Conservation (phyloP, 2,888 invertebrate species). For the Netelia inedita region DNA sequence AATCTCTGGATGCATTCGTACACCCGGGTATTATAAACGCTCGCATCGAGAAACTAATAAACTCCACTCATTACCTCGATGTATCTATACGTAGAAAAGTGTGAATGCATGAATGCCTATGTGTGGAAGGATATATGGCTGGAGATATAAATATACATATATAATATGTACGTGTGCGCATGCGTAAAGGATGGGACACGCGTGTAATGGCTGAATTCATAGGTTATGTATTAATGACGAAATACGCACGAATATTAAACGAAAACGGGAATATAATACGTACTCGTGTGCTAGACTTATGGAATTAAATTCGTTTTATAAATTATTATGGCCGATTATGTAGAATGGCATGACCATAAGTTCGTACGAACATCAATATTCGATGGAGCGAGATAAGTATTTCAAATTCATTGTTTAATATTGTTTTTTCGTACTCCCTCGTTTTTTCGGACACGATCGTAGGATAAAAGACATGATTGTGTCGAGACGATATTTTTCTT, state of each 20-base stretch:
- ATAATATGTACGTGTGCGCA: background rate
- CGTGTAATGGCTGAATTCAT: conserved; percentile 6
- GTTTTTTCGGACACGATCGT: too few species aligned
- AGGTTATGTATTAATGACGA: conserved; percentile 33
- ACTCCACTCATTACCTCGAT: conserved; percentile 58
- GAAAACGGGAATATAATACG: background rate
- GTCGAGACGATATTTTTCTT: too few species aligned
- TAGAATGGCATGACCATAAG: background rate
- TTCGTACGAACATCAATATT: background rate
- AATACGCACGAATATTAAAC: conserved; percentile 5
- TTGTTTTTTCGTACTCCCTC: too few species aligned
- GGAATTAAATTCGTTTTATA: background rate
- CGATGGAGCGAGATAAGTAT: background rate
- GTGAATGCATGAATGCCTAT: too few species aligned
- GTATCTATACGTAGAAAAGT: background rate
- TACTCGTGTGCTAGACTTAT: background rate
- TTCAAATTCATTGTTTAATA: too few species aligned
- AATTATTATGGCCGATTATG: background rate
- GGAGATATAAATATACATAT: background rate
- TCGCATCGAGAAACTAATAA: conserved; percentile 63
- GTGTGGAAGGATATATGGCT: background rate
- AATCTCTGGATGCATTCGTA: conserved; percentile 21
- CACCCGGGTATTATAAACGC: conserved; percentile 42
- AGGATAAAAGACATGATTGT: too few species aligned
- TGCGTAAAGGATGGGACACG: background rate